Base-by-base conservation (phyloP, 2,797 vertebrate genomes). In the Nasua narica region DNA sequence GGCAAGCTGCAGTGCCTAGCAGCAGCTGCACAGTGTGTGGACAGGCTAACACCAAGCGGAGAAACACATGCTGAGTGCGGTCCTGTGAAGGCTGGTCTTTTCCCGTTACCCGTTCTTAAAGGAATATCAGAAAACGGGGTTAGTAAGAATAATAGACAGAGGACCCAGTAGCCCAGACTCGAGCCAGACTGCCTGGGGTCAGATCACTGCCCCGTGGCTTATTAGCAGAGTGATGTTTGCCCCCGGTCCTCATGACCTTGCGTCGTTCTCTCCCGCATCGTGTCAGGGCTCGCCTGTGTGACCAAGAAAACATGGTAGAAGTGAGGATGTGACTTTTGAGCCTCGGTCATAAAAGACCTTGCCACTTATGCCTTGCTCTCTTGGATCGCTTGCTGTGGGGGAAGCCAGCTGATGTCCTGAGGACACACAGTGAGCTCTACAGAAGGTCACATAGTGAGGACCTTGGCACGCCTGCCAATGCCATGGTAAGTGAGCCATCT, bases 21-120 rank as follows among this genome's bases (percentile, higher is more conserved):
- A 54, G 91, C 94, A 96, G 96, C 97, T 95, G 92, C 82, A 89
- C n/a, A 37, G 27, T 10, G 15, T 87, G 88, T 81, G 90, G 90
- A 95, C 50, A 58, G 0, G 35, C 43, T 43, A 23, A 48, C 70
- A 54, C 52, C 48, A 27, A 62, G 89, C 70, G 14, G 96, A 88
- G 69, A 77, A 62, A 46, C 81, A 54, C 87, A 32, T 81, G 93
- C 72, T 87, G 94, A 3, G 77, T 52, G 87, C 76, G 60, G 88
- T 67, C 76, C 94, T 52, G 16, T 21, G 25, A 23, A 90, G 81
- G 19, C 87, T 95, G 70, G 37, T 37, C 89, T 91, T 91, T 94
- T 62, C 81, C 40, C 40, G n/a, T 89, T 62, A 18, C 14, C 52
- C 37, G 4, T 85, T 46, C 58, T 95, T 91, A 27, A 78, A 56